Percentiles rank a stretch among this genome's conserved stretches.
These are phyloP conservation scores for Pogonocherus hispidulus DNA, from an alignment of 2,888 invertebrate genomes.

Conservation along the genomic window DNA sequence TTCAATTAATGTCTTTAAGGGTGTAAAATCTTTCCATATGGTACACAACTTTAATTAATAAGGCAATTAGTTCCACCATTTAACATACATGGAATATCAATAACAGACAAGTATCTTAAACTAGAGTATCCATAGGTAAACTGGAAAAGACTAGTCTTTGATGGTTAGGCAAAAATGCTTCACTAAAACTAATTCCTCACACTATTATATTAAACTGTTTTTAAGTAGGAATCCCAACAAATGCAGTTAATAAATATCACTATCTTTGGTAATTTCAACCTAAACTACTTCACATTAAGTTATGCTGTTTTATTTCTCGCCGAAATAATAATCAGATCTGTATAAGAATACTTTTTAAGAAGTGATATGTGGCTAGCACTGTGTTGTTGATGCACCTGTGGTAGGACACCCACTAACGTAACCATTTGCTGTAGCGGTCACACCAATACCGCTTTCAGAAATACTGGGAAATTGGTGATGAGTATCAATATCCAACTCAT, in stretches of 20 bases:
- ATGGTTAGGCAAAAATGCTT: slow-evolving; percentile 50
- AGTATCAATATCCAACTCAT: slow-evolving; percentile 53
- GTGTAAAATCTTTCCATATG: slow-evolving; percentile 51
- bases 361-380: slow-evolving; percentile 62
- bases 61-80: slow-evolving; percentile 57
- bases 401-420: slow-evolving; percentile 64
- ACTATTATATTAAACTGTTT: slow-evolving; percentile 39
- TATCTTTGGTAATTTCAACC: slow-evolving; percentile 68
- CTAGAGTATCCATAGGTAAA: slow-evolving; percentile 53
- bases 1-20: slow-evolving; percentile 48
- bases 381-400: slow-evolving; percentile 64
- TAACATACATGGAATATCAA: slow-evolving; percentile 52
- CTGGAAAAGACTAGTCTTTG: slow-evolving; percentile 55
- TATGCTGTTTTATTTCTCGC: slow-evolving; percentile 47
- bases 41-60: slow-evolving; percentile 56
- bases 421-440: slow-evolving; percentile 64
- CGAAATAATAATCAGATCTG: slow-evolving; percentile 57
- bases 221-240: slow-evolving; percentile 44
- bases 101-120: slow-evolving; percentile 51
- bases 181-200: slow-evolving; percentile 44
- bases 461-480: slow-evolving; percentile 63
- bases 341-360: slow-evolving; percentile 32
- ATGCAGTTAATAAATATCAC: slow-evolving; percentile 56
- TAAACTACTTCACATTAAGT: slow-evolving; percentile 57
- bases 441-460: slow-evolving; percentile 58